A percentile compares a stretch with the other conserved stretches of the same genome.
Conservation (phyloP, 1,140 invertebrate genomes). For the Acromyrmex echinatior region DNA sequence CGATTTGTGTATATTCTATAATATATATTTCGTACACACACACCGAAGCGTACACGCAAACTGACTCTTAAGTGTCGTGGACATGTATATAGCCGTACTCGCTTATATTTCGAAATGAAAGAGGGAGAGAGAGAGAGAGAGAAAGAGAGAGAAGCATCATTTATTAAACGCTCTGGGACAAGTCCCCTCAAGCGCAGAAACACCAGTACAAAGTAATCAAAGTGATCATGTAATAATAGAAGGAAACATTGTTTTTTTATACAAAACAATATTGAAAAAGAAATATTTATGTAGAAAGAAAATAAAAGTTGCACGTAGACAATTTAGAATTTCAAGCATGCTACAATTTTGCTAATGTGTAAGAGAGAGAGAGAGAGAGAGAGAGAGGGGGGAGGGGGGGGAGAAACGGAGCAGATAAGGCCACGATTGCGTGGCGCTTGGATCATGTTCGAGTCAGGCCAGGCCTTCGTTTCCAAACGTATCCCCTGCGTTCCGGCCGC, state of each 20-base stretch:
- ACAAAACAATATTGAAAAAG: too few relatives aligned
- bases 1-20: not conserved
- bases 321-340: too few relatives aligned
- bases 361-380: not conserved
- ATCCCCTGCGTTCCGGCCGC: constrained; percentile 69
- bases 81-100: constrained; percentile 14
- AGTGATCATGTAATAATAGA: too few relatives aligned
- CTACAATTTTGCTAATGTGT: too few relatives aligned
- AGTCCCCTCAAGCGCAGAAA: too few relatives aligned
- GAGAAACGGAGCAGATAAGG: constrained; percentile 19
- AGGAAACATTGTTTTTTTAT: too few relatives aligned
- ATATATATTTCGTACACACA: not conserved
- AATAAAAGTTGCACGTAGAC: too few relatives aligned
- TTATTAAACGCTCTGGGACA: too few relatives aligned
- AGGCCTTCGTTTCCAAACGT: constrained; percentile 80
- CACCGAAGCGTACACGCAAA: not conserved
- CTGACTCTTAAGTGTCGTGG: not conserved
- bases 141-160: not conserved
- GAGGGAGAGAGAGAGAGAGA: constrained; percentile 19
- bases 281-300: too few relatives aligned
- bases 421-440: constrained; percentile 76
- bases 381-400: not conserved
- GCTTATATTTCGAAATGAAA: constrained; percentile 44
- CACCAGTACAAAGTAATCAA: too few relatives aligned
- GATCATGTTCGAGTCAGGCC: constrained; percentile 66